phyloP scores from a whole-genome alignment of 2,113 vertebrate genomes.

The Cyanocitta stelleri region DNA sequence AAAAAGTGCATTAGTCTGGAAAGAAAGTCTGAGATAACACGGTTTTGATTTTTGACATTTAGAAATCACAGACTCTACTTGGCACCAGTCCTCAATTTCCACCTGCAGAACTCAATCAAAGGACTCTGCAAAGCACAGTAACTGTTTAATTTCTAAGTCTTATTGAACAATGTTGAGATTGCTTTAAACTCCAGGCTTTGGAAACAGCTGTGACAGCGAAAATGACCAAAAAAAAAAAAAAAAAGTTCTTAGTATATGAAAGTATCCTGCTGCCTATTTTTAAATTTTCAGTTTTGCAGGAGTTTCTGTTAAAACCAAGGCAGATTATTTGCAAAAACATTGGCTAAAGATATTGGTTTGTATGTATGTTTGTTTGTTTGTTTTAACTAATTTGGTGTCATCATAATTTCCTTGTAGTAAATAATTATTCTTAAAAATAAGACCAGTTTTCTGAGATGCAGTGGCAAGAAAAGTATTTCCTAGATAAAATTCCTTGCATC shows the following conservation, averaged over 20 bases:
- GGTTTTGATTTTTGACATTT: slow-evolving; percentile 2
- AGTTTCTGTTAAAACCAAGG: not conserved
- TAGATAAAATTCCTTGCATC: not conserved
- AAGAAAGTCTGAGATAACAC: not conserved
- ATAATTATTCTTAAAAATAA: not conserved
- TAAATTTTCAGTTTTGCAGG: not conserved
- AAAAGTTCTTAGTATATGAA: not conserved
- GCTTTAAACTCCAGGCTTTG: not conserved
- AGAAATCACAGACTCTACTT: not conserved
- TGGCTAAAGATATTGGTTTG: not conserved
- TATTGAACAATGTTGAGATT: not conserved
- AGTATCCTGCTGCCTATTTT: not conserved
- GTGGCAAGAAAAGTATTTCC: not conserved
- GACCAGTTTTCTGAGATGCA: not conserved
- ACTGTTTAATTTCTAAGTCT: slow-evolving; percentile 22
- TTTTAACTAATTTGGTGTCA: not conserved
- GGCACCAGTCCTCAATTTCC: not conserved
- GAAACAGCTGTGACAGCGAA: not conserved
- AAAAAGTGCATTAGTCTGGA: not conserved
- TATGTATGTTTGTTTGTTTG: not conserved
- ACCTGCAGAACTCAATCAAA: slow-evolving; percentile 21
- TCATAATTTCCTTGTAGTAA: not conserved
- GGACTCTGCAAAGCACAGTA: not conserved
- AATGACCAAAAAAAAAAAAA: not conserved
- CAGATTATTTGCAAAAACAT: not conserved